Evolutionary conservation across 2,888 invertebrate genomes (phyloP), one percentile per base, ranked within the genome.

Genomic region (Agrotis exclamationis): DNA sequence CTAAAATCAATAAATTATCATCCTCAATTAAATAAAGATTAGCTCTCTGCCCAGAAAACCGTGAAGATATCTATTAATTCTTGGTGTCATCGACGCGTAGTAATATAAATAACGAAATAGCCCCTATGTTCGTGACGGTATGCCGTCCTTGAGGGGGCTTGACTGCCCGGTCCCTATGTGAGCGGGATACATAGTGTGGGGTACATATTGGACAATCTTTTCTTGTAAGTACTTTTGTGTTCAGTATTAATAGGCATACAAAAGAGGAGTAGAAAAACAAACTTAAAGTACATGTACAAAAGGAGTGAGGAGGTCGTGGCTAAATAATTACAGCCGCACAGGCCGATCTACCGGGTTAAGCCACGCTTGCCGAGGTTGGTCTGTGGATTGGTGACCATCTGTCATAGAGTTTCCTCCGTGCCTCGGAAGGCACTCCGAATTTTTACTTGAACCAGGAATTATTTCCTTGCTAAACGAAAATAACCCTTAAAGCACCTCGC

Each of bases 21-120:
- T 39, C 48, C 2, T 28, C 39, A n/a, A 79, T 80, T 80, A 76
- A 80, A 79, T 79, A 80, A 70, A 56, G 70, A 48, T 70, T 57
- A 64, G 58, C 58, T 44, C 3, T 2, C 56, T 64, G 47, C 53
- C 53, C 39, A 20, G 39, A 20, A 56, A 65, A 65, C 11, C 62
- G 68, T 69, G 69, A 63, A 60, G 66, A 69, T 76, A 50, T 66
- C 63, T 51, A 81, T 80, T 80, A 71, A 79, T 79, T 75, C 76
- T 60, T 58, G 11, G 48, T 18, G 1, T 57, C 51, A 74, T 65
- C 50, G 51, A 69, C 48, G 63, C 16, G 51, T 45, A 58, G n/a
- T 60, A 65, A 67, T 70, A 79, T 75, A 70, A 75, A 75, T 78
- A 78, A 74, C 44, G 51, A 22, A 67, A 79, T 70, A 67, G 59